Evolutionary conservation across 2,113 vertebrate genomes (phyloP).

Genomic region (Erythrolamprus reginae): DNA sequence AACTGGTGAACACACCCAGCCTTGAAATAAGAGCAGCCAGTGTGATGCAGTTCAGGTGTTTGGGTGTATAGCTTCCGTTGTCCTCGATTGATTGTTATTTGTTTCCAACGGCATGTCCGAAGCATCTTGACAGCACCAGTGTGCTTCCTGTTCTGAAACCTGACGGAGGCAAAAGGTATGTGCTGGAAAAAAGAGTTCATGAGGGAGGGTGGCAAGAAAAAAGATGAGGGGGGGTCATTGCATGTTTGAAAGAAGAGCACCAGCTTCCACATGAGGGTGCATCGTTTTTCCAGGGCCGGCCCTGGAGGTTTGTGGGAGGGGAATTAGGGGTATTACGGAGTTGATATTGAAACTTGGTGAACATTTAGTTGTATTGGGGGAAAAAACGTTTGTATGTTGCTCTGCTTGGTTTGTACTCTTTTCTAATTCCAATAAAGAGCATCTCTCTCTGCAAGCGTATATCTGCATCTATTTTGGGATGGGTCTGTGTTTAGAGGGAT

Average conservation of each 20-base stretch:
- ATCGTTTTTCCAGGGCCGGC: not conserved
- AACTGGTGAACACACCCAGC: not conserved
- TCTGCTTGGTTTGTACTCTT: conserved; percentile 10
- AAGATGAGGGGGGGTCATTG: not conserved
- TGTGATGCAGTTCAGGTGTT: not conserved
- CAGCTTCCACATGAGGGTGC: not conserved
- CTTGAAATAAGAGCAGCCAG: not conserved
- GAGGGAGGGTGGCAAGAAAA: too few species aligned
- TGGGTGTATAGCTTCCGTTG: not conserved
- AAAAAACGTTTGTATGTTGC: not conserved
- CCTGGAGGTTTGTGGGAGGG: not conserved
- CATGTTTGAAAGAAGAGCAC: not conserved
- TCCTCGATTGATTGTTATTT: not conserved
- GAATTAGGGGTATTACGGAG: not conserved
- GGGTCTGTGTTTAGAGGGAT: not conserved
- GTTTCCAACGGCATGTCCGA: not conserved
- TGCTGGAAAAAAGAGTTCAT: not conserved
- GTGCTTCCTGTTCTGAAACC: not conserved
- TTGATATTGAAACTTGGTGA: not conserved
- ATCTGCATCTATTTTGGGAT: not conserved
- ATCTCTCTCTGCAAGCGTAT: not conserved
- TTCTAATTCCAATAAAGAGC: conserved; percentile 21
- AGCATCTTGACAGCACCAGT: not conserved
- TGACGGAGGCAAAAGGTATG: not conserved
- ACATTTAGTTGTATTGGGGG: not conserved